Evolutionary conservation across 2,888 invertebrate species (phyloP).

Genomic region (Bellardia pandia): DNA sequence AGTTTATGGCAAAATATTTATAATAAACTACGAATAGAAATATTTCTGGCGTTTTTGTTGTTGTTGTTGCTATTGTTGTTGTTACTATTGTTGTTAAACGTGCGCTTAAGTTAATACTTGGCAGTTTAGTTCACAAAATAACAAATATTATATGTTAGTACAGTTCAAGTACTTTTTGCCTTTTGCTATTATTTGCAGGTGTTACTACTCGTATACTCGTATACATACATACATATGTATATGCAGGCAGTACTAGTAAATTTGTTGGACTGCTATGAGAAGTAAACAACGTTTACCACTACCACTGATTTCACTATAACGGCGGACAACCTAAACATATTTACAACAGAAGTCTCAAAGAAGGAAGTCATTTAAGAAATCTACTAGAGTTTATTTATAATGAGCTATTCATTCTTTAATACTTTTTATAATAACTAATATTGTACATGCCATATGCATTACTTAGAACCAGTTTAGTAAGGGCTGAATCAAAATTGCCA

Average conservation of each 20-base stretch:
- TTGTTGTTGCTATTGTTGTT: slow-evolving; percentile 21
- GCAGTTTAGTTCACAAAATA: slow-evolving; percentile 3
- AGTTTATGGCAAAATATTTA: slow-evolving; percentile 62
- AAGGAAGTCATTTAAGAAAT: neutral
- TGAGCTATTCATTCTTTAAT: too few species aligned
- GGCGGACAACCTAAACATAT: neutral
- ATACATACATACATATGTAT: neutral
- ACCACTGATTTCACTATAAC: neutral
- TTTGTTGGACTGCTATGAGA: neutral
- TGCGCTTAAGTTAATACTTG: slow-evolving; percentile 36
- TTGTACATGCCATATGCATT: too few species aligned
- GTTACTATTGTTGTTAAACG: slow-evolving; percentile 30
- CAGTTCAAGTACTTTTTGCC: slow-evolving; percentile 45
- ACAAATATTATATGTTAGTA: neutral
- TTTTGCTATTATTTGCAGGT: slow-evolving; percentile 67
- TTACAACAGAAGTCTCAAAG: neutral
- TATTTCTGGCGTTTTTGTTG: slow-evolving; percentile 25
- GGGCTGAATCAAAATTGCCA: too few species aligned
- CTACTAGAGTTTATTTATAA: neutral
- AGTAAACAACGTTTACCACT: slow-evolving; percentile 6
- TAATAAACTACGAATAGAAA: slow-evolving; percentile 58
- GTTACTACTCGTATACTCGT: slow-evolving; percentile 18
- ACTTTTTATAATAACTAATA: too few species aligned
- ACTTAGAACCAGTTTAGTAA: too few species aligned
- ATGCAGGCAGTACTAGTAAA: neutral